Percentiles rank a stretch among this genome's conserved stretches.
These are phyloP conservation scores for Phalloptychus januarius DNA, from an alignment of 2,797 vertebrate genomes.

Conservation along the genomic window DNA sequence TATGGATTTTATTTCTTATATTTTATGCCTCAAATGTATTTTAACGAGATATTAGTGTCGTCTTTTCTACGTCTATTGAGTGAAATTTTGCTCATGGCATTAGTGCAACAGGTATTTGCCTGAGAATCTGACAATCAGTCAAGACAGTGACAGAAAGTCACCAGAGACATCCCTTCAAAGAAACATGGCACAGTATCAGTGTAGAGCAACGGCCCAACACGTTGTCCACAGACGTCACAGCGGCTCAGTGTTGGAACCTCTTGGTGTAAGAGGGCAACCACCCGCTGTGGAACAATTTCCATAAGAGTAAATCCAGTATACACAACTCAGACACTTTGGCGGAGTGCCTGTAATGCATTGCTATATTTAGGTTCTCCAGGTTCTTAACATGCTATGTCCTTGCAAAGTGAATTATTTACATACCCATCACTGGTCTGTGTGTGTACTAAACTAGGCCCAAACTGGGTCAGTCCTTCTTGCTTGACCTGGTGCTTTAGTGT, in stretches of 20 bases:
- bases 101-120: neutral
- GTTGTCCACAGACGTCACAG: neutral
- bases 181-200: neutral
- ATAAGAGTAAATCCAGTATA: neutral
- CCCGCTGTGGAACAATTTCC: neutral
- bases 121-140: neutral
- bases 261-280: neutral
- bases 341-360: neutral
- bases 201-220: neutral
- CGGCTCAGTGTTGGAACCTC: neutral
- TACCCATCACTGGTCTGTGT: neutral
- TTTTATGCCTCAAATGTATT: neutral
- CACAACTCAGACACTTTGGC: neutral
- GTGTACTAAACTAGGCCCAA: neutral
- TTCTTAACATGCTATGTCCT: neutral
- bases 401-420: neutral
- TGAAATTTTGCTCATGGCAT: neutral
- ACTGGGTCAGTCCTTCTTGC: neutral
- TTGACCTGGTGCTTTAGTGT: neutral
- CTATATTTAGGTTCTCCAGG: neutral
- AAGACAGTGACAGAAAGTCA: neutral
- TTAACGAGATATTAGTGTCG: neutral
- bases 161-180: neutral
- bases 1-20: neutral
- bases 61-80: neutral